These are phyloP conservation scores for Stegodyphus dumicola DNA, from an alignment of 1,140 invertebrate species.

Conservation along the genomic window DNA sequence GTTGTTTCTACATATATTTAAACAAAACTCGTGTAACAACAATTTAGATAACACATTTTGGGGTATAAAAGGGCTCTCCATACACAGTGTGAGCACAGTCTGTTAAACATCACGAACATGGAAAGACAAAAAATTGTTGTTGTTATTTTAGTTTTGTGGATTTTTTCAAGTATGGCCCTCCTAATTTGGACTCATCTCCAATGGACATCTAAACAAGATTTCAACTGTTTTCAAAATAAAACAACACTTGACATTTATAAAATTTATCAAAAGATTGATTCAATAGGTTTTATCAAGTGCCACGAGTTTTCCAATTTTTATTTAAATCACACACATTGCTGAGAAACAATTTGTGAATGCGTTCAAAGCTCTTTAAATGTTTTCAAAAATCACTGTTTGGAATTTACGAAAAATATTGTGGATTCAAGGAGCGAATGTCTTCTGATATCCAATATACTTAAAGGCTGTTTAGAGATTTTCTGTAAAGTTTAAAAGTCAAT, in stretches of 20 bases:
- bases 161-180: too few relatives aligned
- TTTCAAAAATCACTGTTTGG: conserved; percentile 9
- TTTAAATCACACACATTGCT: not conserved
- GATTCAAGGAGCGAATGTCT: not conserved
- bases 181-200: not conserved
- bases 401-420: conserved; percentile 2
- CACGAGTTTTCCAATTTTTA: not conserved
- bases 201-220: not conserved
- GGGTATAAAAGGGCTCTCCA: not conserved
- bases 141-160: not conserved
- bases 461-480: not conserved
- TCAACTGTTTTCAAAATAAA: not conserved
- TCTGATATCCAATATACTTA: not conserved
- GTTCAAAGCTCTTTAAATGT: not conserved
- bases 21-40: not conserved
- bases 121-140: not conserved
- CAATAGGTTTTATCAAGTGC: not conserved
- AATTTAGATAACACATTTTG: too few relatives aligned
- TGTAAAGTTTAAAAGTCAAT: not conserved
- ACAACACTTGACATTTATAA: not conserved
- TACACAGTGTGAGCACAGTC: not conserved
- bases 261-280: conserved; percentile 4
- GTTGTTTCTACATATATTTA: not conserved
- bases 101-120: not conserved
- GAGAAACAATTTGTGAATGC: not conserved